These are phyloP conservation scores for Rutpela maculata DNA, from an alignment of 2,888 invertebrate genomes.

Conservation along the genomic window DNA sequence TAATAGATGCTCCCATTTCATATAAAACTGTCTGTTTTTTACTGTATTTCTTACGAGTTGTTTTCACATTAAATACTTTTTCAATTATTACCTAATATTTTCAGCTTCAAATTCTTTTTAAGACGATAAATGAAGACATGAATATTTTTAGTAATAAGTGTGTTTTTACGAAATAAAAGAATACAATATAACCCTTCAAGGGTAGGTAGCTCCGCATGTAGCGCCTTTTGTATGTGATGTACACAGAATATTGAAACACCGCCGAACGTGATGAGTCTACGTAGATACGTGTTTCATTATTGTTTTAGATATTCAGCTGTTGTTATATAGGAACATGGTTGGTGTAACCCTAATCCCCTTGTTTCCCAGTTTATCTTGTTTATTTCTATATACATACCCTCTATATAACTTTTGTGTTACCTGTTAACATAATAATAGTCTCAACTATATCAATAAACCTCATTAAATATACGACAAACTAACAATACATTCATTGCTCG, in stretches of 20 bases:
- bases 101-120: not conserved
- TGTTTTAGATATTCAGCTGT: constrained; percentile 57
- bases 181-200: constrained; percentile 35
- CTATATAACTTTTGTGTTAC: constrained; percentile 27
- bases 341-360: constrained; percentile 27
- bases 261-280: constrained; percentile 55
- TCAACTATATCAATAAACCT: constrained; percentile 9
- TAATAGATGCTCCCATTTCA: too few species aligned
- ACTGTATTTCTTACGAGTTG: too few species aligned
- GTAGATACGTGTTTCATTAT: constrained; percentile 57
- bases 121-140: not conserved
- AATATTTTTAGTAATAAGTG: constrained; percentile 14
- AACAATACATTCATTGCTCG: too few species aligned
- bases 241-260: constrained; percentile 54
- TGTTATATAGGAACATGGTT: constrained; percentile 41
- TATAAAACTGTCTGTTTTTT: too few species aligned
- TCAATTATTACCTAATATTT: too few species aligned
- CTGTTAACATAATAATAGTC: constrained; percentile 16
- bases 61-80: too few species aligned
- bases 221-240: constrained; percentile 48
- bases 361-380: constrained; percentile 39
- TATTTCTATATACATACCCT: constrained; percentile 28
- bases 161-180: constrained; percentile 36
- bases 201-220: constrained; percentile 22
- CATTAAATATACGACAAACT: not conserved